Percentiles rank a stretch among this genome's conserved stretches.
These are phyloP conservation scores for Patella caerulea DNA, from an alignment of 2,888 invertebrate species.

Conservation along the genomic window DNA sequence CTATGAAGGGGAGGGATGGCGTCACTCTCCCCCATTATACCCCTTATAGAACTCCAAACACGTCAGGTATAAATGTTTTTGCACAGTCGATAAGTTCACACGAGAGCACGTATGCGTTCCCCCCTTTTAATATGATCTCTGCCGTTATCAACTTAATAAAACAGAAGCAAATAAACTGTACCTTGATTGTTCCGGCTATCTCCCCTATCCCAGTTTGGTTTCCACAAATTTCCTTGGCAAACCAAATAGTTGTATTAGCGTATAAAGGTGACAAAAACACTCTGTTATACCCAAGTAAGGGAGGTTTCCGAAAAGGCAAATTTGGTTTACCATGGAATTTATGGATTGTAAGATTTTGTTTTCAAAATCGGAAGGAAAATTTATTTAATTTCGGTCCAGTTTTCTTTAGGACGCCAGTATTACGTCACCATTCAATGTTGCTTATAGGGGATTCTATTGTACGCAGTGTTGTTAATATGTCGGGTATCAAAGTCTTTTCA, in stretches of 20 bases:
- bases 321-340: background rate
- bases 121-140: background rate
- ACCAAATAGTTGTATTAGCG: background rate
- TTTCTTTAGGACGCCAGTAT: too few species aligned
- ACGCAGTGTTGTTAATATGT: background rate
- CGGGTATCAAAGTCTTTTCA: background rate
- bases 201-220: background rate
- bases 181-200: background rate
- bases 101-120: too few species aligned
- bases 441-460: background rate
- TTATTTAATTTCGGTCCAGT: too few species aligned
- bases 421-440: background rate
- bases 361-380: too few species aligned
- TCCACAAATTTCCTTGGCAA: background rate
- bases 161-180: background rate
- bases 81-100: background rate
- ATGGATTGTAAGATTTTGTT: background rate
- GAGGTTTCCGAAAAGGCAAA: background rate
- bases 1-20: background rate
- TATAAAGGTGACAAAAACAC: background rate
- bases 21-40: background rate
- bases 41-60: background rate
- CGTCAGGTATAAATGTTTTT: background rate
- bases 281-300: background rate
- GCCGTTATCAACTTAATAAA: background rate